Evolutionary conservation across 2,888 invertebrate genomes (phyloP), one percentile per base, ranked within the genome.

Genomic region (Agrochola circellaris): DNA sequence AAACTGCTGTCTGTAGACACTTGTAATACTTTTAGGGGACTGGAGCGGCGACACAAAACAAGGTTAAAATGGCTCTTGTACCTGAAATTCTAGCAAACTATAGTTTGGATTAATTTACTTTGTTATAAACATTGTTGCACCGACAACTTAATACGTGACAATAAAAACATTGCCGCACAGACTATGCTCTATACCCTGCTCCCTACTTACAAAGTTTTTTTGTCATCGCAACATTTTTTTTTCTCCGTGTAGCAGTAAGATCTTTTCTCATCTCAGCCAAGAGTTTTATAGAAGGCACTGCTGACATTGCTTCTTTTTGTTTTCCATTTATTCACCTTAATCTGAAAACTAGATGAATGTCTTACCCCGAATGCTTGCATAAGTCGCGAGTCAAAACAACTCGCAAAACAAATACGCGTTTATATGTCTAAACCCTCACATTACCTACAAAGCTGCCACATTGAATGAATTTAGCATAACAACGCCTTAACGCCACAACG

Each of bases 391-490:
- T 56, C 64, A 45, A 56, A 77, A 54, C 62, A 71, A 61, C 8
- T 65, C 45, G 26, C 69, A 48, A 34, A 26, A 26, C 56, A 51
- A 85, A 77, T 13, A 45, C 60, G 4, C 60, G 42, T 65, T 74
- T 65, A 42, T 74, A 51, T 65, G 66, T 67, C 61, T 54, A 69
- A 58, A 54, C 70, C 45, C 64, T 71, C 60, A 72, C 68, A 38
- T 71, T 51, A 82, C 64, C 17, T 48, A 60, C 67, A 42, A 54
- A 64, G 65, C 73, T 60, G 58, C 71, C 85, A 84, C 88, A 83
- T 86, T 82, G 89, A 91, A 92, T 92, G 90, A 89, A 89, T 92
- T 93, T 91, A 91, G 88, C 92, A 91, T 91, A 91, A 89, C 88
- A 88, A 79, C 81, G 81, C 87, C 83, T 90, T 89, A 84, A 85